These are phyloP conservation scores for Cynocephalus volans DNA, from an alignment of 2,113 vertebrate species.

Conservation along the genomic window DNA sequence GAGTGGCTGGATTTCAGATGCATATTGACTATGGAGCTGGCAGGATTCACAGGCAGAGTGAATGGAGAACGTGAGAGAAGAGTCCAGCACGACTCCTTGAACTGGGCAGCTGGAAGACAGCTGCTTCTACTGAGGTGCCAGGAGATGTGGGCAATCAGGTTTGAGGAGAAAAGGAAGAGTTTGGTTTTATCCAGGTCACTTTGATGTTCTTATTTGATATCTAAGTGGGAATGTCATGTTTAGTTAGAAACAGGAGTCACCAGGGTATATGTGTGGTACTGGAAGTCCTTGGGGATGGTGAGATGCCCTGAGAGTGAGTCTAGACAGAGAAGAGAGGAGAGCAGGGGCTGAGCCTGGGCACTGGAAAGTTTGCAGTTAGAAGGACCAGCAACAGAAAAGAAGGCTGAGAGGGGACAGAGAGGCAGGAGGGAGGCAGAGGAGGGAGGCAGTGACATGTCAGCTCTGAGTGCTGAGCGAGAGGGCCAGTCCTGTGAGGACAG, in stretches of 20 bases:
- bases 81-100: background rate
- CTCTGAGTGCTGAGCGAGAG: background rate
- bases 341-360: too few species aligned
- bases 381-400: background rate
- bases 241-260: background rate
- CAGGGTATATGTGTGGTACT: background rate
- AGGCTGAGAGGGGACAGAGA: background rate
- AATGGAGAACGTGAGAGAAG: background rate
- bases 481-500: background rate
- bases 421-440: background rate
- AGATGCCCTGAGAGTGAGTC: background rate
- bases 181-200: background rate
- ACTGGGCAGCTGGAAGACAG: background rate
- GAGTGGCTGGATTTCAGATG: background rate
- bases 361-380: background rate
- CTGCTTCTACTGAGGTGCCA: background rate
- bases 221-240: background rate
- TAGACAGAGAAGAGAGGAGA: background rate
- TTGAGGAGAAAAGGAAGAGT: conserved; percentile 6
- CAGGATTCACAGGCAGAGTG: background rate
- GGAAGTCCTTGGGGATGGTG: background rate
- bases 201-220: background rate
- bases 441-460: background rate
- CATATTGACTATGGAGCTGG: too few species aligned
- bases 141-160: background rate